Conservation (phyloP, 1,140 invertebrate genomes). For the Zaprionus tsacasi region DNA sequence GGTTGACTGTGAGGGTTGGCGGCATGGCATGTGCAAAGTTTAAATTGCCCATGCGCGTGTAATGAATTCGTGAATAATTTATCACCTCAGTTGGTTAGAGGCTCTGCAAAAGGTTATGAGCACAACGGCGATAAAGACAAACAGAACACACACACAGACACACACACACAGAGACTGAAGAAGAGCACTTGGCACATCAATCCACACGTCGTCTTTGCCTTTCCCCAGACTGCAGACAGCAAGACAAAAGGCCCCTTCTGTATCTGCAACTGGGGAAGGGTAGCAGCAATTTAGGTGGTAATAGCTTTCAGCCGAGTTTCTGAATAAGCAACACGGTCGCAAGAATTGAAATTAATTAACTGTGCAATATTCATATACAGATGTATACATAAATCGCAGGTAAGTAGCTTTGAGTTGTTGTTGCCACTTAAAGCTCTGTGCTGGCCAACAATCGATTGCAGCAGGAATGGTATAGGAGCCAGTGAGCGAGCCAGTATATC, state of each 20-base stretch:
- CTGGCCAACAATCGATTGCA: too few relatives aligned
- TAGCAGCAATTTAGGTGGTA: not conserved
- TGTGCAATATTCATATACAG: not conserved
- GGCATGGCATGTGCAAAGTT: conserved; percentile 17
- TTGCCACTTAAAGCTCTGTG: not conserved
- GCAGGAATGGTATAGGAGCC: not conserved
- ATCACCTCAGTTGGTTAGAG: conserved; percentile 41
- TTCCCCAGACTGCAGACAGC: conserved; percentile 8
- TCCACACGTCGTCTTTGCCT: conserved; percentile 8
- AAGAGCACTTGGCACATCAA: conserved; percentile 27
- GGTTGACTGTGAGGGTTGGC: not conserved
- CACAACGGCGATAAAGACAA: conserved; percentile 41
- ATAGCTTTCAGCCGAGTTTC: conserved; percentile 22
- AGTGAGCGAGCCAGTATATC: too few relatives aligned
- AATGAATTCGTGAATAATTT: conserved; percentile 76
- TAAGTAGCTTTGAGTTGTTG: not conserved
- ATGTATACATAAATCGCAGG: not conserved
- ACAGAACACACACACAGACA: conserved; percentile 8
- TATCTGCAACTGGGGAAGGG: not conserved
- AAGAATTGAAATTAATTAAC: conserved; percentile 8
- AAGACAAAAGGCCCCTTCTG: not conserved
- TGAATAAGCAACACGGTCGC: not conserved
- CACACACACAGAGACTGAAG: conserved; percentile 8
- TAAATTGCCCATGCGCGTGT: conserved; percentile 53
- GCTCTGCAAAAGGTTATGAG: conserved; percentile 25